phyloP scores from a whole-genome alignment of 2,797 vertebrate genomes.

The Mormyrus proboscirostris region DNA sequence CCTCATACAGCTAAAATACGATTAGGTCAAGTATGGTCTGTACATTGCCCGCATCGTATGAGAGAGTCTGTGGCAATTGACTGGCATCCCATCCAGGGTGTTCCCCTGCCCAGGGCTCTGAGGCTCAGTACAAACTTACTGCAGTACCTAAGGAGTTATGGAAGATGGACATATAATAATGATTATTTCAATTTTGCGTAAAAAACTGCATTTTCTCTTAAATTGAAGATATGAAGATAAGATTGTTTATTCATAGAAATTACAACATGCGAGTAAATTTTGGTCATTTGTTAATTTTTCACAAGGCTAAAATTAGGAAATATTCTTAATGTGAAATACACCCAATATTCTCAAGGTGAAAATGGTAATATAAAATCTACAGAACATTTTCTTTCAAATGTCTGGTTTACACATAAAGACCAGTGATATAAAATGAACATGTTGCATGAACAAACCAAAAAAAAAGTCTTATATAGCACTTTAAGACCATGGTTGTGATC shows the following conservation, averaged over 20 bases:
- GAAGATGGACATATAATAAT: background rate
- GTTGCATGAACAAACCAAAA: background rate
- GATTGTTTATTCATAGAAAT: background rate
- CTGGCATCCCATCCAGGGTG: background rate
- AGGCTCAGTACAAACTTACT: background rate
- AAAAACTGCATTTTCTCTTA: background rate
- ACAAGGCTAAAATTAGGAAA: background rate
- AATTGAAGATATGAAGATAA: background rate
- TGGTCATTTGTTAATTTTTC: slow-evolving; percentile 4
- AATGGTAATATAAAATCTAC: background rate
- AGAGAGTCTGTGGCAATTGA: background rate
- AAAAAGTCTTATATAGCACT: background rate
- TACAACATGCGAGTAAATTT: background rate
- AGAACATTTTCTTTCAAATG: background rate
- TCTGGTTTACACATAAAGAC: background rate
- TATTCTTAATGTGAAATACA: background rate
- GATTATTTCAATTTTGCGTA: background rate
- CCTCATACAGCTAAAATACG: background rate
- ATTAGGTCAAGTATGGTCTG: background rate
- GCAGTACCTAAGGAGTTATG: background rate
- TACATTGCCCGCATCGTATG: background rate
- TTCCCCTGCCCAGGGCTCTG: background rate
- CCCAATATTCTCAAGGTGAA: background rate
- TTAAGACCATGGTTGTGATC: background rate
- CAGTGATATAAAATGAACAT: background rate